Evolutionary conservation across 2,797 vertebrate genomes (phyloP).

Genomic region (Epinephelus coioides): DNA sequence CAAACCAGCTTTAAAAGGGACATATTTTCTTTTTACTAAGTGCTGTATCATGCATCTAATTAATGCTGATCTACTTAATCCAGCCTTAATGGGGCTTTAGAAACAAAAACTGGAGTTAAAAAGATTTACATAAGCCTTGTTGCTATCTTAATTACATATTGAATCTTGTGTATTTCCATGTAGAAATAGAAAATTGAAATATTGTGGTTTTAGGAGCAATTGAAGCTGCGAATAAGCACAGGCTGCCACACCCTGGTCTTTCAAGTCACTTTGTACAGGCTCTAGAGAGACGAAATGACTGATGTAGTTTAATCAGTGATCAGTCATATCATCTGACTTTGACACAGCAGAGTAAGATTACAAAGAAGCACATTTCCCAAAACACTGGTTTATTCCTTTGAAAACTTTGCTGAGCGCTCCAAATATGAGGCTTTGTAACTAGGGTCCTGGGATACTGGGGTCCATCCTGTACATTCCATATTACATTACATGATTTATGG

Average conservation of each 20-base stretch:
- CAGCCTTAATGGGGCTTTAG: background rate
- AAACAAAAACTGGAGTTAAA: background rate
- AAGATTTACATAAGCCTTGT: background rate
- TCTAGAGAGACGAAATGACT: background rate
- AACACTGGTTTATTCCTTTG: background rate
- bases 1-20: too few relatives aligned
- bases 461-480: background rate
- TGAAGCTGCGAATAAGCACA: background rate
- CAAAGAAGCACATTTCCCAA: background rate
- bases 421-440: background rate
- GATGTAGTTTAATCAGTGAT: background rate
- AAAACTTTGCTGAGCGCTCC: background rate
- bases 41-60: too few relatives aligned
- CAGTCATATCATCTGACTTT: background rate
- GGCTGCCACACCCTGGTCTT: background rate
- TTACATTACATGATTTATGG: background rate
- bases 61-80: too few relatives aligned
- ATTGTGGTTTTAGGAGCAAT: background rate
- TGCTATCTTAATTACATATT: background rate
- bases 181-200: background rate
- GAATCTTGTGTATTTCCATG: background rate
- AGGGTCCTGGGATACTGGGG: background rate
- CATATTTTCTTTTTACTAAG: too few relatives aligned
- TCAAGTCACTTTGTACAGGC: background rate
- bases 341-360: too few relatives aligned